These are phyloP conservation scores for Lutjanus erythropterus DNA, from an alignment of 2,113 vertebrate species.

Conservation along the genomic window DNA sequence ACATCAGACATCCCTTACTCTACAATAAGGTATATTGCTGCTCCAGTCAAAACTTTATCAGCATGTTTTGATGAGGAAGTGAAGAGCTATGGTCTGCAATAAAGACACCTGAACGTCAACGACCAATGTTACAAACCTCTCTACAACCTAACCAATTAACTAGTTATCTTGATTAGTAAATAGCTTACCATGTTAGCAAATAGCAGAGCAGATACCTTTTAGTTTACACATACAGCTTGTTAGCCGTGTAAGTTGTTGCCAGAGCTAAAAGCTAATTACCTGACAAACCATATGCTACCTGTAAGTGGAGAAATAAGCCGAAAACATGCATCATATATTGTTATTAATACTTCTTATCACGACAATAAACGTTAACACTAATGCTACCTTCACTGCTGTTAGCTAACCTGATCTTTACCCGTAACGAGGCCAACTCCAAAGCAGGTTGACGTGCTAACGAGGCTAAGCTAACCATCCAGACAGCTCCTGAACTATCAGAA, in stretches of 20 bases:
- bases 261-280: neutral
- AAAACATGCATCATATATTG: neutral
- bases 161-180: neutral
- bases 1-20: neutral
- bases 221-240: constrained; percentile 35
- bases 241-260: neutral
- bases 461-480: constrained; percentile 60
- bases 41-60: neutral
- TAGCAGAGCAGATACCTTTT: constrained; percentile 6
- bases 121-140: neutral
- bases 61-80: neutral
- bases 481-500: neutral
- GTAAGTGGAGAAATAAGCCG: neutral
- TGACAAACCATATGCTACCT: neutral
- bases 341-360: neutral
- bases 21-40: neutral
- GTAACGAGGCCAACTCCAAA: constrained; percentile 25
- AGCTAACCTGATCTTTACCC: constrained; percentile 47
- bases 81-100: neutral
- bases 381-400: neutral
- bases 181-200: constrained; percentile 1
- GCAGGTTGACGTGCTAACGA: constrained; percentile 36
- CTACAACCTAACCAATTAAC: neutral
- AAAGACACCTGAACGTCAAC: neutral
- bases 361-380: no score